A percentile compares a stretch with the other conserved stretches of the same genome.
These are phyloP conservation scores for Lithophane leautieri DNA, from an alignment of 2,888 invertebrate genomes.

Conservation along the genomic window DNA sequence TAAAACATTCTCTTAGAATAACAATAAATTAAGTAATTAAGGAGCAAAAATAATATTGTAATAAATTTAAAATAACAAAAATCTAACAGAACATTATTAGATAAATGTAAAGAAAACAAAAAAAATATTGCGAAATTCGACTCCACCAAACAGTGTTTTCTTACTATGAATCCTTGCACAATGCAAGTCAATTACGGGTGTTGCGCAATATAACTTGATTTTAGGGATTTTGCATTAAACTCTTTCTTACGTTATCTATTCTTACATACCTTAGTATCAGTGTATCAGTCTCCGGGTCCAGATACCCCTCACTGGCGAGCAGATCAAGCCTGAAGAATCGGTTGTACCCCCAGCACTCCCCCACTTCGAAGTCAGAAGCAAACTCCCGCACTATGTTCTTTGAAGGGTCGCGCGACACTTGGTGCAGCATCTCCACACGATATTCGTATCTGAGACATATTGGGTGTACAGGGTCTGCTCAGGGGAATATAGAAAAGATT, in stretches of 20 bases:
- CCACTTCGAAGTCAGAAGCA: slow-evolving; percentile 98
- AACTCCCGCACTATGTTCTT: slow-evolving; percentile 98
- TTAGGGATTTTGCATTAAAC: not conserved
- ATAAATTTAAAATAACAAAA: too few species aligned
- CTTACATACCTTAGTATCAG: slow-evolving; percentile 93
- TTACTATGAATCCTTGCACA: not conserved
- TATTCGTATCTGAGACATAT: slow-evolving; percentile 94
- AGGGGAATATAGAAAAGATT: not conserved
- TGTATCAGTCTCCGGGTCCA: slow-evolving; percentile 95
- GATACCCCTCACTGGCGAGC: slow-evolving; percentile 96
- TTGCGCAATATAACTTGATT: not conserved
- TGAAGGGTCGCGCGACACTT: slow-evolving; percentile 94
- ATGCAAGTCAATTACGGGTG: not conserved
- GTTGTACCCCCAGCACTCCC: slow-evolving; percentile 99
- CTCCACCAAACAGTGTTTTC: not conserved
- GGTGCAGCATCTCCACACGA: slow-evolving; percentile 98
- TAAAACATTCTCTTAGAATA: too few species aligned
- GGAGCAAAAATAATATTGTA: too few species aligned
- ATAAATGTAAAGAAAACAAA: too few species aligned
- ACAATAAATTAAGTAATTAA: too few species aligned
- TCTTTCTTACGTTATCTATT: too few species aligned
- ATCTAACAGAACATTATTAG: too few species aligned
- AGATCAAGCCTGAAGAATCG: slow-evolving; percentile 97
- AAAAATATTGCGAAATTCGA: too few species aligned
- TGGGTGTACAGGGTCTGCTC: slow-evolving; percentile 56